Evolutionary conservation across 2,888 invertebrate genomes (phyloP).

Genomic region (Ornithoptera priamus): DNA sequence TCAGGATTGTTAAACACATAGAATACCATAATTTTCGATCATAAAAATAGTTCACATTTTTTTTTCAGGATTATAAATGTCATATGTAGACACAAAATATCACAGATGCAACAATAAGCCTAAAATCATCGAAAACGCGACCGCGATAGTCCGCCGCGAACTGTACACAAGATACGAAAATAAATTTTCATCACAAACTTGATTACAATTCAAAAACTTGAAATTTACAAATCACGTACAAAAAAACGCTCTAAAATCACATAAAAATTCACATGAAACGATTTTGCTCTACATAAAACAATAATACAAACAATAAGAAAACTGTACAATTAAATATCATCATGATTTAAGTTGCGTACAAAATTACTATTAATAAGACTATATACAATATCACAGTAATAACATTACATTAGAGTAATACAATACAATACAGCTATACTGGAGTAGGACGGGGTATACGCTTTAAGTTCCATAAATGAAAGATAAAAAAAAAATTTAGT

Average conservation of each 20-base stretch:
- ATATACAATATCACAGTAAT: slow-evolving; percentile 70
- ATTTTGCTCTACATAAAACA: slow-evolving; percentile 28
- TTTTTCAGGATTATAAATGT: slow-evolving; percentile 41
- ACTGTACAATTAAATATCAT: slow-evolving; percentile 56
- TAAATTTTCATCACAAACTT: slow-evolving; percentile 65
- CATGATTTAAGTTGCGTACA: slow-evolving; percentile 65
- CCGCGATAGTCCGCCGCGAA: slow-evolving; percentile 61
- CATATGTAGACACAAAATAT: slow-evolving; percentile 51
- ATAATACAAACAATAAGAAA: slow-evolving; percentile 23
- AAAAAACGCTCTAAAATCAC: slow-evolving; percentile 57
- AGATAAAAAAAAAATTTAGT: background rate
- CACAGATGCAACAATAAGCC: slow-evolving; percentile 58
- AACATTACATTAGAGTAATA: slow-evolving; percentile 16
- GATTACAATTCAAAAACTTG: slow-evolving; percentile 52
- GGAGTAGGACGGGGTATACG: background rate
- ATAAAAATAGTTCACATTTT: slow-evolving; percentile 69
- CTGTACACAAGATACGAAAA: slow-evolving; percentile 69
- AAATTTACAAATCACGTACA: slow-evolving; percentile 61
- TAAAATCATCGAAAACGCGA: slow-evolving; percentile 57
- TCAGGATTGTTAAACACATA: slow-evolving; percentile 60
- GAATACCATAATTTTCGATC: slow-evolving; percentile 71
- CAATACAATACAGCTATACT: slow-evolving; percentile 5
- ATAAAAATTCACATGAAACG: slow-evolving; percentile 30
- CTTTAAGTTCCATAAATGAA: background rate
- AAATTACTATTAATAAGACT: slow-evolving; percentile 51